A percentile compares a stretch with the other conserved stretches of the same genome.
phyloP scores from a whole-genome alignment of 2,888 invertebrate genomes.

The Helicoverpa assulta region DNA sequence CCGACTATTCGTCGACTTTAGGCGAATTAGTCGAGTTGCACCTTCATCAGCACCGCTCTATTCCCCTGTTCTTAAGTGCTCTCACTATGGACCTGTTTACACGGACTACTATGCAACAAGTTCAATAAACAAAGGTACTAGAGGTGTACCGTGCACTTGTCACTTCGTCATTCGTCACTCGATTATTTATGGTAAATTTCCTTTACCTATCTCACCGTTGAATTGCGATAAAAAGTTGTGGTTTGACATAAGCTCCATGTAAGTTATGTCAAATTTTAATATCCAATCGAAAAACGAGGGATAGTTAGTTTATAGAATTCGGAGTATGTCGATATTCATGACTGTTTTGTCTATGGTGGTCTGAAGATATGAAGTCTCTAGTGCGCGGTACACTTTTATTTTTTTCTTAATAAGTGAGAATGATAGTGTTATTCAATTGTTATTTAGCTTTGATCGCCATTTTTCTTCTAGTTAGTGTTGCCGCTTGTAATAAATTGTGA shows the following conservation, averaged over 20 bases:
- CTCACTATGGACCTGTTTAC: conserved; percentile 96
- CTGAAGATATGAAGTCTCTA: neutral
- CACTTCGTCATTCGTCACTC: neutral
- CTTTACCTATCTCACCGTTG: no score
- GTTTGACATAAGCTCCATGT: no score
- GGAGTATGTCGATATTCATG: neutral
- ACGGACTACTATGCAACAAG: conserved; percentile 91
- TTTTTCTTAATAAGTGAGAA: conserved; percentile 13
- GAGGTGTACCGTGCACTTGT: neutral
- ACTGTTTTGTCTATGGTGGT: neutral
- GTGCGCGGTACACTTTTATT: conserved; percentile 1
- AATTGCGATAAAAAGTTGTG: no score
- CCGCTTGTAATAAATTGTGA: conserved; percentile 6
- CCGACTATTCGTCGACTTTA: conserved; percentile 94
- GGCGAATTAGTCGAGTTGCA: conserved; percentile 94
- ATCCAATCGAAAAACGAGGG: no score
- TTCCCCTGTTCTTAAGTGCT: conserved; percentile 96
- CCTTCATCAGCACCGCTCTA: conserved; percentile 94
- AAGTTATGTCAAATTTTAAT: no score
- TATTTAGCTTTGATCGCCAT: conserved; percentile 4
- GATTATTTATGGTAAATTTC: no score
- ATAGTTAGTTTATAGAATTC: no score
- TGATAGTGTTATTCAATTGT: conserved; percentile 20
- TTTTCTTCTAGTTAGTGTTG: neutral
- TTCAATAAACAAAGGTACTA: conserved; percentile 30